Conservation (phyloP, 2,113 vertebrate genomes). For the Coptodon rendalli region DNA sequence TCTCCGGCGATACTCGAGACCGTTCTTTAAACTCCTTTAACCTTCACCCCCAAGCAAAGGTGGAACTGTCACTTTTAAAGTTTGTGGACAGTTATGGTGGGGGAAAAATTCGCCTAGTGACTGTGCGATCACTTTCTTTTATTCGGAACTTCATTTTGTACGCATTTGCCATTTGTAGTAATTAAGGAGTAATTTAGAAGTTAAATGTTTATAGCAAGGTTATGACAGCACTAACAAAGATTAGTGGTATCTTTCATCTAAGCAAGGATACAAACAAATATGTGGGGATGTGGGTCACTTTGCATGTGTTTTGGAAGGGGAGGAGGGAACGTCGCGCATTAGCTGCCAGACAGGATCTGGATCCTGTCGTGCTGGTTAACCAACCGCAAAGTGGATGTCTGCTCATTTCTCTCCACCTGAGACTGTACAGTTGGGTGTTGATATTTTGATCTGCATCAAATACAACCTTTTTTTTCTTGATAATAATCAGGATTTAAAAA, state of each 20-base stretch:
- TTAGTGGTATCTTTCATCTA: not conserved
- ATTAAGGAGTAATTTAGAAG: not conserved
- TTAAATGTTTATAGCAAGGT: not conserved
- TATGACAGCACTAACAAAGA: not conserved
- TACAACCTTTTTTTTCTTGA: not conserved
- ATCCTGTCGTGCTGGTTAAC: constrained; percentile 34
- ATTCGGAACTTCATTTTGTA: not conserved
- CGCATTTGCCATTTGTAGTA: not conserved
- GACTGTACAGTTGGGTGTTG: not conserved
- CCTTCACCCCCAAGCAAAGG: not conserved
- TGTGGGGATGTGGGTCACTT: not conserved
- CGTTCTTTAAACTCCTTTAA: not conserved
- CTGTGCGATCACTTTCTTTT: not conserved
- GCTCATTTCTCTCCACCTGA: not conserved
- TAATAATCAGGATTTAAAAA: not conserved
- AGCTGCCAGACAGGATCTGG: not conserved
- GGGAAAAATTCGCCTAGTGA: rapidly evolving
- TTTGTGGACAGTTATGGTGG: not conserved
- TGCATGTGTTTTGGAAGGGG: not conserved
- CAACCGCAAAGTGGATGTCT: not conserved
- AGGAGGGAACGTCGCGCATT: not conserved
- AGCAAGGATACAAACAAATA: not conserved
- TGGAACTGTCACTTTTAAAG: not conserved
- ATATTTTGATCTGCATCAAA: not conserved
- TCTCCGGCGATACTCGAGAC: not conserved